Evolutionary conservation across 2,888 invertebrate genomes (phyloP), one percentile per base, ranked within the genome.

Genomic region (Thyatira batis): DNA sequence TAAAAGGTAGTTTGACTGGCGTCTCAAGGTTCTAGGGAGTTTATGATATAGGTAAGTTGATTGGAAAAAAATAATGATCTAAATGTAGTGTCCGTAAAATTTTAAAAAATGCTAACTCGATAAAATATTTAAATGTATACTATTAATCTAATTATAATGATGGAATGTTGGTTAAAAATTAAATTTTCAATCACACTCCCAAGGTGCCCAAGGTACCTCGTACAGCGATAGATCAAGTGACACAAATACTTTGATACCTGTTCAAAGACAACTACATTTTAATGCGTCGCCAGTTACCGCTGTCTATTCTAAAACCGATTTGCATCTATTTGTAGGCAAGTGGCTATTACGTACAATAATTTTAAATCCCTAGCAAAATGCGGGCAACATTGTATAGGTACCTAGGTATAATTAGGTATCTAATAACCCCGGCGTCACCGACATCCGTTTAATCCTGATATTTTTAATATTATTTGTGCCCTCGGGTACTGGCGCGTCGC

Each of bases 401-500:
- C 10, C 23, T 6, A 25, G 13, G n/a, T 25, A 25, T 25, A 23
- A 48, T 27, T 21, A 48, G 27, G 48, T 27, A 10, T 48, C 25
- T 27, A 21, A 20, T 17, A 17, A 17, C 9, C 28, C 17, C 25
- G 45, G 48, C 17, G 13, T 27, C 27, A 27, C 28, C 20, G 28
- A 28, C 48, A 48, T 48, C 48, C 48, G 28, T 20, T 48, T 27
- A 13, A 27, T 48, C 27, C 25, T 20, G 27, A 10, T 48, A n/a
- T 48, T 48, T 25, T 48, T 27, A 20, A 48, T 48, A 28, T 48
- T 39, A 39, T 39, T 39, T 17, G 1, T 27, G 48, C 27, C 17
- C 20, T 17, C 48, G 48, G 48, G 48, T 27, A 27, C 10, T 57
- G 52, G 56, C 45, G 50, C 50, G 8, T 11, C 58, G 52, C 57